Conservation (phyloP, 2,113 vertebrate genomes). For the Varanus komodoensis region DNA sequence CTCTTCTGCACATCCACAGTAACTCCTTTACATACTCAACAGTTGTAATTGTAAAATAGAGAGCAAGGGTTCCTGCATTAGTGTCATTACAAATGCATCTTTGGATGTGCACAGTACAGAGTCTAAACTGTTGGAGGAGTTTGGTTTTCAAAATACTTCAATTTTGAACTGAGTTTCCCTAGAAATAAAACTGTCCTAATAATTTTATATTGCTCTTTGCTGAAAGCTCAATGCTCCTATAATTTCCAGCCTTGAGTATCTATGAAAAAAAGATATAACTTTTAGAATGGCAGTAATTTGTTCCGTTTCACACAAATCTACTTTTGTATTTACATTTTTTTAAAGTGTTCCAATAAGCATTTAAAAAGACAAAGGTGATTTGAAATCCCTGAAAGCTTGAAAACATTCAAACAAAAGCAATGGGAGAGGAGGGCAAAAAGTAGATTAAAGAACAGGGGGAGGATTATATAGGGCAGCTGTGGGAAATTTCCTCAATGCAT, state of each 20-base stretch:
- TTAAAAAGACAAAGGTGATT: not conserved
- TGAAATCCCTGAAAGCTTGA: constrained; percentile 5
- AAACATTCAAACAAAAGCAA: not conserved
- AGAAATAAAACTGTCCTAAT: constrained; percentile 25
- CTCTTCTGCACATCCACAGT: not conserved
- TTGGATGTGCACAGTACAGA: not conserved
- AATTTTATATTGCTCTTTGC: not conserved
- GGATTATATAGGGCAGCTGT: not conserved
- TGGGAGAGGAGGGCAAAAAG: not conserved
- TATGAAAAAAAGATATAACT: not conserved
- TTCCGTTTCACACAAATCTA: constrained; percentile 27
- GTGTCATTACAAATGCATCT: not conserved
- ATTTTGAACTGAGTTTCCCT: constrained; percentile 1
- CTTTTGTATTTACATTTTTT: constrained; percentile 15
- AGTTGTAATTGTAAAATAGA: not conserved
- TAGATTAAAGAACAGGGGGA: not conserved
- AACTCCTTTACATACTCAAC: not conserved
- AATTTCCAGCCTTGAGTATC: constrained; percentile 14
- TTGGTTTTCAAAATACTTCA: not conserved
- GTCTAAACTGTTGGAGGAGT: not conserved
- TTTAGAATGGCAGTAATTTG: constrained; percentile 25
- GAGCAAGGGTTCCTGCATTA: not conserved
- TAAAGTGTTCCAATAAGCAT: constrained; percentile 18
- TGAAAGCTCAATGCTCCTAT: constrained; percentile 24
- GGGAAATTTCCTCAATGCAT: not conserved